These are phyloP conservation scores for Brachionus rubens DNA, from an alignment of 1,140 invertebrate genomes.

Conservation along the genomic window DNA sequence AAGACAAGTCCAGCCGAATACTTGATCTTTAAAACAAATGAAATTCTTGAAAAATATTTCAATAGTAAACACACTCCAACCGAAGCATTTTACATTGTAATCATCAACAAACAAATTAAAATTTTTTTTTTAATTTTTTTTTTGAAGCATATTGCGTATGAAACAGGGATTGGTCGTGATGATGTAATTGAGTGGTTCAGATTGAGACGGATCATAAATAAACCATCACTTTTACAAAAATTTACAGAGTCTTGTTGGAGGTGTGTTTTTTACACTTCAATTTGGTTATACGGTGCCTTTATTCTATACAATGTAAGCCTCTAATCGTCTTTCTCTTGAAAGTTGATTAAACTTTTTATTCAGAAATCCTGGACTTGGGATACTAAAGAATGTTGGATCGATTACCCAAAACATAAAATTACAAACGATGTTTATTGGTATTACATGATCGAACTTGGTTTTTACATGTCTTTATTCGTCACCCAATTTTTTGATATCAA, in stretches of 20 bases:
- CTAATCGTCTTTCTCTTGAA: conserved; percentile 33
- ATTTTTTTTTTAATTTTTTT: background rate
- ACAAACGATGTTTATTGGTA: conserved; percentile 74
- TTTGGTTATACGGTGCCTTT: conserved; percentile 2
- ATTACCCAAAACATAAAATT: conserved; percentile 26
- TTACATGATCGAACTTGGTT: conserved; percentile 87
- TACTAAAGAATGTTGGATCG: conserved; percentile 6
- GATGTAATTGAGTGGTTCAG: conserved; percentile 2
- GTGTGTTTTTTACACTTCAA: conserved; percentile 15
- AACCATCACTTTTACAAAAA: background rate
- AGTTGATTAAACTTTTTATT: conserved; percentile 47
- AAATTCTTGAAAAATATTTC: too few relatives aligned
- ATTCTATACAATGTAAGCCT: conserved; percentile 25
- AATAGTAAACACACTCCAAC: too few relatives aligned
- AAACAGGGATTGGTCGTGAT: background rate
- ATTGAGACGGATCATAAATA: background rate
- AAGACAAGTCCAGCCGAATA: too few relatives aligned
- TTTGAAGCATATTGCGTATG: background rate
- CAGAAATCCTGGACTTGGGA: conserved; percentile 30
- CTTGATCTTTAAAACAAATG: too few relatives aligned
- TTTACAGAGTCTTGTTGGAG: conserved; percentile 36
- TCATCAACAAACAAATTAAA: too few relatives aligned
- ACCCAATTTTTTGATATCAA: conserved; percentile 89
- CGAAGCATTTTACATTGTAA: too few relatives aligned
- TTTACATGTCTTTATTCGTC: conserved; percentile 89